These are phyloP conservation scores for Kryphioiulus occultus DNA, from an alignment of 2,888 invertebrate species.

Conservation along the genomic window DNA sequence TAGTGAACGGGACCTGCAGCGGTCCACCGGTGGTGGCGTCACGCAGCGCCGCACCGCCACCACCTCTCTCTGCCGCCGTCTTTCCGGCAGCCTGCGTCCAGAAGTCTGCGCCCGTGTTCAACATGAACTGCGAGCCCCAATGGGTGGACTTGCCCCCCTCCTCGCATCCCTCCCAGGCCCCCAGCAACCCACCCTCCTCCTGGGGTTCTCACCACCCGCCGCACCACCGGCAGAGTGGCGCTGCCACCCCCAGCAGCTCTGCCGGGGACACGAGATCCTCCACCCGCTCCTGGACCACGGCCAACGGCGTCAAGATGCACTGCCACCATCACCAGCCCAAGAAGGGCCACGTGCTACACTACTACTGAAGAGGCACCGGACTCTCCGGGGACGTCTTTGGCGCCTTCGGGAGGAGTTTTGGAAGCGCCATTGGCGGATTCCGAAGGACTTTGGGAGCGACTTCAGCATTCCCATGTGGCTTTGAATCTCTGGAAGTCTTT, in stretches of 20 bases:
- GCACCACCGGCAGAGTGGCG: constrained; percentile 36
- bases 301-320: constrained; percentile 19
- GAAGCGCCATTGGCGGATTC: too few relatives aligned
- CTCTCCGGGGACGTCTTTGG: background rate
- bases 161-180: background rate
- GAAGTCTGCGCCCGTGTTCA: constrained; percentile 14
- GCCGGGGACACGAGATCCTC: constrained; percentile 39
- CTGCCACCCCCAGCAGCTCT: constrained; percentile 48
- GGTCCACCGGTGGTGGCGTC: background rate
- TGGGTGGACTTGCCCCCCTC: constrained; percentile 46
- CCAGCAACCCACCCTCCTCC: constrained; percentile 35
- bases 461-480: too few relatives aligned
- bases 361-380: background rate
- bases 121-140: constrained; percentile 45
- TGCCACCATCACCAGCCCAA: constrained; percentile 7
- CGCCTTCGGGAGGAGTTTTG: too few relatives aligned
- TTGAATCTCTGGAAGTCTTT: too few relatives aligned
- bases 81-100: constrained; percentile 41
- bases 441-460: too few relatives aligned
- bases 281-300: background rate
- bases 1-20: background rate
- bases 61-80: background rate
- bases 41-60: background rate
- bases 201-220: constrained; percentile 45
- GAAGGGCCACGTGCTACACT: background rate